Percentiles rank a stretch among this genome's conserved stretches.
phyloP scores from a whole-genome alignment of 2,888 invertebrate genomes.

The Scaptodrosophila latifasciaeformis region DNA sequence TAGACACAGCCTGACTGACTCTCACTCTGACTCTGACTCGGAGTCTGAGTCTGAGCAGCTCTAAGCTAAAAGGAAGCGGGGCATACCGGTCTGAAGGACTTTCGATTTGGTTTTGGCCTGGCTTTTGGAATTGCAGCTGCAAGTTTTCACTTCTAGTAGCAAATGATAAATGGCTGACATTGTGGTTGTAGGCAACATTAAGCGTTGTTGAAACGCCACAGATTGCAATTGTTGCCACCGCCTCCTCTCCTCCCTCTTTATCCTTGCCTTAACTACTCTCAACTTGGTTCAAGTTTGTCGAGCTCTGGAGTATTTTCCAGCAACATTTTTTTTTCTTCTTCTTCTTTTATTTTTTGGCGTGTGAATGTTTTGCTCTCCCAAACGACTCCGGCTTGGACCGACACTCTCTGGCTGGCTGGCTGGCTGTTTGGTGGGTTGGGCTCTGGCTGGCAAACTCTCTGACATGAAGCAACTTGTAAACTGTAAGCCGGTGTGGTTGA shows the following conservation, averaged over 20 bases:
- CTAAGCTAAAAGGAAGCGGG: too few relatives aligned
- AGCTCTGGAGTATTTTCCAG: constrained; percentile 19
- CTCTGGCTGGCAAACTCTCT: constrained; percentile 21
- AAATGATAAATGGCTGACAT: constrained; percentile 64
- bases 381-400: too few relatives aligned
- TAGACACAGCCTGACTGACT: too few relatives aligned
- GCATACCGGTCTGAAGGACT: too few relatives aligned
- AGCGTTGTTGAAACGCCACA: constrained; percentile 61
- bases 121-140: too few relatives aligned
- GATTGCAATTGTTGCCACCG: constrained; percentile 55
- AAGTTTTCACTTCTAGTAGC: constrained; percentile 30
- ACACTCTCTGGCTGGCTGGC: too few relatives aligned
- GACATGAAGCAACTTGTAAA: constrained; percentile 53
- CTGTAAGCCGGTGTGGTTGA: constrained; percentile 34
- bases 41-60: too few relatives aligned
- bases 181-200: constrained; percentile 62
- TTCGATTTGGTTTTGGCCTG: too few relatives aligned
- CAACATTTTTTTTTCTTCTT: constrained; percentile 25
- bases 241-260: background rate
- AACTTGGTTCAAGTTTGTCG: background rate
- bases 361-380: too few relatives aligned
- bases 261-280: background rate
- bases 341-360: background rate
- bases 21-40: too few relatives aligned
- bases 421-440: constrained; percentile 28